These are phyloP conservation scores for Lasius platythorax DNA, from an alignment of 2,888 invertebrate genomes.

Conservation along the genomic window DNA sequence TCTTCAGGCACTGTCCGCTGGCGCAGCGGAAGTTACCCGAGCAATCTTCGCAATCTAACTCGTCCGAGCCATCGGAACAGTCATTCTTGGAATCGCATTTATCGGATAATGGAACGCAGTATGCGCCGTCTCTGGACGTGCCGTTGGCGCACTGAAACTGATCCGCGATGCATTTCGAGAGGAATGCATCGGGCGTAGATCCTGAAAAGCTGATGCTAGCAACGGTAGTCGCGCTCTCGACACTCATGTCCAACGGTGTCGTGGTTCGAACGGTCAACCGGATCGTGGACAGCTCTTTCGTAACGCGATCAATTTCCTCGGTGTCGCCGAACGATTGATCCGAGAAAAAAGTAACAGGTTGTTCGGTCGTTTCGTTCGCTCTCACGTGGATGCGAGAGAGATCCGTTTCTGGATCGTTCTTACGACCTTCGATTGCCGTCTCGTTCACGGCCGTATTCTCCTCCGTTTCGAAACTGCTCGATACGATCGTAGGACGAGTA, in stretches of 20 bases:
- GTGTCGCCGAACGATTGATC: conserved; percentile 39
- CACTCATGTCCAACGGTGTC: conserved; percentile 14
- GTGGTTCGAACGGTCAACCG: conserved; percentile 46
- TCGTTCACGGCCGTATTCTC: conserved; percentile 22
- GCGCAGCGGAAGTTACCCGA: conserved; percentile 88
- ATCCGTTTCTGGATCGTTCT: conserved; percentile 1
- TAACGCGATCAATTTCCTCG: conserved; percentile 48
- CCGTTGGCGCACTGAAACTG: conserved; percentile 89
- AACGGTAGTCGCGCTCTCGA: conserved; percentile 59
- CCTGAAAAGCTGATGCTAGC: neutral
- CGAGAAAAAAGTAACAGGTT: conserved; percentile 29
- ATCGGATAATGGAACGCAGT: conserved; percentile 87
- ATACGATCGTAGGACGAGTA: conserved; percentile 34
- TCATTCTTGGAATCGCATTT: conserved; percentile 88
- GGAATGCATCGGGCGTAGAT: conserved; percentile 71
- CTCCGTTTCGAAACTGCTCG: neutral
- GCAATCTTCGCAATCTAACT: conserved; percentile 88
- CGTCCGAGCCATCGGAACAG: conserved; percentile 89
- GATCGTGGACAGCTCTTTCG: conserved; percentile 48
- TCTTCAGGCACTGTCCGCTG: conserved; percentile 88
- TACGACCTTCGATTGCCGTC: conserved; percentile 33
- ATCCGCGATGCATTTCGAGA: conserved; percentile 87
- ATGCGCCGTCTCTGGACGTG: conserved; percentile 88
- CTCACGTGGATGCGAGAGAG: neutral
- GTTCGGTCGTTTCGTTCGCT: conserved; percentile 39